Percentiles rank a stretch among this genome's conserved stretches.
Conservation (phyloP, 2,888 invertebrate species). For the Acanthosoma haemorrhoidale region DNA sequence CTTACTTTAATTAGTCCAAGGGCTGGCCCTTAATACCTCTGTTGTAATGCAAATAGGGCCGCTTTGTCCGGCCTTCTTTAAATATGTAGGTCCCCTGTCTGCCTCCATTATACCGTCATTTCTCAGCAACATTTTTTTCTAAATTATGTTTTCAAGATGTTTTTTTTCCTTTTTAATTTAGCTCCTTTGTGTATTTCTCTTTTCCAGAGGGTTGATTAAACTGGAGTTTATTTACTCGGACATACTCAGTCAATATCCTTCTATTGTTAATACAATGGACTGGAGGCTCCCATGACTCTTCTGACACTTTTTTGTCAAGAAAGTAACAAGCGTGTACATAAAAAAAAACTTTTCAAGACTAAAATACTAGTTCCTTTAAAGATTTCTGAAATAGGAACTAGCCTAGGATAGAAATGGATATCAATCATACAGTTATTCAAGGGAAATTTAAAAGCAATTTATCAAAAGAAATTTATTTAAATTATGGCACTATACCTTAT, state of each 20-base stretch:
- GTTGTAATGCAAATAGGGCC: conserved; percentile 19
- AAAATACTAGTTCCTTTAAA: too few species aligned
- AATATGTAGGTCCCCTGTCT: conserved; percentile 21
- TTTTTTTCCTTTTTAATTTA: conserved; percentile 1
- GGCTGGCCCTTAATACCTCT: conserved; percentile 1
- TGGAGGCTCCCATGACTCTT: too few species aligned
- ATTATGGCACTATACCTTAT: too few species aligned
- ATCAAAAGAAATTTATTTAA: too few species aligned
- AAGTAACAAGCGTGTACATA: too few species aligned
- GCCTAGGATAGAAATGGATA: too few species aligned
- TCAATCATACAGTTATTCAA: too few species aligned
- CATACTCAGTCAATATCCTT: neutral
- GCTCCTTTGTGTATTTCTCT: neutral
- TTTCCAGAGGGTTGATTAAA: neutral
- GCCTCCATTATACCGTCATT: conserved; percentile 6
- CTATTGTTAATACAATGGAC: too few species aligned
- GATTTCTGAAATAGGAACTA: too few species aligned
- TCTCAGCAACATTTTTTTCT: neutral
- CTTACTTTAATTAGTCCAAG: conserved; percentile 22
- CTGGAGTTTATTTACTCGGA: neutral
- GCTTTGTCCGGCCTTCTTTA: conserved; percentile 12
- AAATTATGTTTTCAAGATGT: neutral
- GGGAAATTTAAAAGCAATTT: too few species aligned
- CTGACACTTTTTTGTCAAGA: too few species aligned
- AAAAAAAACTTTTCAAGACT: too few species aligned